These are phyloP conservation scores for Melanocharis versteri DNA, from an alignment of 2,113 vertebrate species.

Conservation along the genomic window DNA sequence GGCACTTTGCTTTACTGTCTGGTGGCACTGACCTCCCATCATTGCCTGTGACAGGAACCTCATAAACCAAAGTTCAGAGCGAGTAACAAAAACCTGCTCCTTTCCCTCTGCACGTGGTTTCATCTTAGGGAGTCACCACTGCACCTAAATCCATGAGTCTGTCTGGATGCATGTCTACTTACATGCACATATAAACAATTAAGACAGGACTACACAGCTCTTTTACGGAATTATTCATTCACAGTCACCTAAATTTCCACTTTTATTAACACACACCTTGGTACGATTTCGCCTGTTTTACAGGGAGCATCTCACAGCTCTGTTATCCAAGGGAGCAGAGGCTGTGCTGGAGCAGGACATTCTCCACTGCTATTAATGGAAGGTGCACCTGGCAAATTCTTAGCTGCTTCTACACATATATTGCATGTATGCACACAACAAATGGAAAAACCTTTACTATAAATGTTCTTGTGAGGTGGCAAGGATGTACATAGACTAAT, in stretches of 20 bases:
- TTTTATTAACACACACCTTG: not conserved
- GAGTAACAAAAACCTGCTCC: not conserved
- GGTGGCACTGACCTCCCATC: not conserved
- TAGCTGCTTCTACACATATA: not conserved
- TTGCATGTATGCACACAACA: not conserved
- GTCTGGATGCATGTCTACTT: not conserved
- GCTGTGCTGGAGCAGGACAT: not conserved
- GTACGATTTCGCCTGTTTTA: not conserved
- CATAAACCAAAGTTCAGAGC: not conserved
- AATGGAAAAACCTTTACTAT: not conserved
- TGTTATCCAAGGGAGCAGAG: not conserved
- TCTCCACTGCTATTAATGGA: not conserved
- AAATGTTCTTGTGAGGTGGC: not conserved
- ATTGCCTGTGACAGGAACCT: not conserved
- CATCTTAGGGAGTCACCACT: not conserved
- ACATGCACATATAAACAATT: accelerated
- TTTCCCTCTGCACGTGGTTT: not conserved
- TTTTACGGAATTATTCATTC: not conserved
- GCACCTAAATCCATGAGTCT: not conserved
- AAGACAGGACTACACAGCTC: not conserved
- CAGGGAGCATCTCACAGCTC: not conserved
- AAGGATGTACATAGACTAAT: not conserved
- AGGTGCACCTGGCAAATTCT: not conserved
- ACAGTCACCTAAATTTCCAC: not conserved
- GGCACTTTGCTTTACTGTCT: not conserved